Conservation (phyloP, 2,888 invertebrate genomes). For the Polietes domitor region DNA sequence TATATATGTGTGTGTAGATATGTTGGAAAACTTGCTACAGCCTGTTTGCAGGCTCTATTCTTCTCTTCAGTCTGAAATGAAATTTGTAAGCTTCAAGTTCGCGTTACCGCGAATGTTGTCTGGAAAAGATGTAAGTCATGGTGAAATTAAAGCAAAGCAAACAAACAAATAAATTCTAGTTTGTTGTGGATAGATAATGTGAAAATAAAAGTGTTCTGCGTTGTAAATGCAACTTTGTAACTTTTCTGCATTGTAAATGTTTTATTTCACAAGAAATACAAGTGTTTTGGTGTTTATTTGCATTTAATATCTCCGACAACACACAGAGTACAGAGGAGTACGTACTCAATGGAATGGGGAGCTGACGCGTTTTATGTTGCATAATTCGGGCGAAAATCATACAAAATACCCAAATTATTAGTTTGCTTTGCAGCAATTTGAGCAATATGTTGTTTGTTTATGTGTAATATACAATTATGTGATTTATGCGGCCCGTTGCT, state of each 20-base stretch:
- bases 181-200: constrained; percentile 41
- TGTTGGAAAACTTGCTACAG: not conserved
- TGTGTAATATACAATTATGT: not conserved
- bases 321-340: no score
- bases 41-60: constrained; percentile 51
- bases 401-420: not conserved
- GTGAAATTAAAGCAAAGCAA: constrained; percentile 30
- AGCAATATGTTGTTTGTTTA: no score
- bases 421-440: no score
- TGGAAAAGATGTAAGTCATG: constrained; percentile 81
- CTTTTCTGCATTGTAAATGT: constrained; percentile 39
- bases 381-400: not conserved
- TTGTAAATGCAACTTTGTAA: constrained; percentile 17
- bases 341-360: no score
- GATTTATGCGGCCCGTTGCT: not conserved
- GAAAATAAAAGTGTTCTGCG: constrained; percentile 34
- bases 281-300: not conserved
- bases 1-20: not conserved
- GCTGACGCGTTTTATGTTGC: not conserved
- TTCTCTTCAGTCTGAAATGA: constrained; percentile 78
- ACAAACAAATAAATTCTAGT: not conserved
- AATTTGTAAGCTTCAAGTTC: constrained; percentile 80
- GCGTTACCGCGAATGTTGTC: constrained; percentile 81
- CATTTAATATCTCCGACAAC: not conserved
- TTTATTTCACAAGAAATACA: not conserved